These are phyloP conservation scores for Ptychochromis oligacanthus DNA, from an alignment of 2,113 vertebrate genomes.

Conservation along the genomic window DNA sequence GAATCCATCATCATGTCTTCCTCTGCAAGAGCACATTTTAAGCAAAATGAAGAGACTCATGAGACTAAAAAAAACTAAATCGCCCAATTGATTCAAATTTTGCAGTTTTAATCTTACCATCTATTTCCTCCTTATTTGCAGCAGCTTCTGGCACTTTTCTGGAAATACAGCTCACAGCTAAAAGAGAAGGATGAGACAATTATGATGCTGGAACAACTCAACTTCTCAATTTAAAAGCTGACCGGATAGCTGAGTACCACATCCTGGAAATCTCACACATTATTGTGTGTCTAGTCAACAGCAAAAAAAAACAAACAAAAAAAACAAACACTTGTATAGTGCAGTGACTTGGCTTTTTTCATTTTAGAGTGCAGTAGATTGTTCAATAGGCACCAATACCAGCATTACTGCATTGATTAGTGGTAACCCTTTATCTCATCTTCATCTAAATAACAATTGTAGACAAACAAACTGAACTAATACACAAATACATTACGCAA, in stretches of 20 bases:
- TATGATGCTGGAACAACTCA: background rate
- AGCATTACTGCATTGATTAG: background rate
- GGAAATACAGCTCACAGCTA: constrained; percentile 89
- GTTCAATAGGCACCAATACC: background rate
- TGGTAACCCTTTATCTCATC: background rate
- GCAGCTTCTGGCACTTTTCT: constrained; percentile 86
- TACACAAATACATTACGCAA: background rate
- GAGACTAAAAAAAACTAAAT: background rate
- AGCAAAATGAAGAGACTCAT: background rate
- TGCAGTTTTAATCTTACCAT: constrained; percentile 79
- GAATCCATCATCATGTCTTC: constrained; percentile 93
- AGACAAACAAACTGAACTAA: background rate
- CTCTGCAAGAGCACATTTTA: constrained; percentile 75
- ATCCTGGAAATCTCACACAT: background rate
- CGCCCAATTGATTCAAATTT: background rate
- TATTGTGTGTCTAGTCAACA: background rate
- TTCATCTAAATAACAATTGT: too few relatives aligned
- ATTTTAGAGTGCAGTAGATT: background rate
- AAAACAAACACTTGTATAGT: background rate
- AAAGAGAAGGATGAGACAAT: constrained; percentile 32
- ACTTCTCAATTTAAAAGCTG: constrained; percentile 18
- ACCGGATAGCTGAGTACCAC: background rate
- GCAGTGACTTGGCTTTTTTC: background rate
- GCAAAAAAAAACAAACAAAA: background rate
- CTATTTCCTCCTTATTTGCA: constrained; percentile 84